Evolutionary conservation across 2,113 vertebrate species (phyloP).

Genomic region (Patagioenas fasciata): DNA sequence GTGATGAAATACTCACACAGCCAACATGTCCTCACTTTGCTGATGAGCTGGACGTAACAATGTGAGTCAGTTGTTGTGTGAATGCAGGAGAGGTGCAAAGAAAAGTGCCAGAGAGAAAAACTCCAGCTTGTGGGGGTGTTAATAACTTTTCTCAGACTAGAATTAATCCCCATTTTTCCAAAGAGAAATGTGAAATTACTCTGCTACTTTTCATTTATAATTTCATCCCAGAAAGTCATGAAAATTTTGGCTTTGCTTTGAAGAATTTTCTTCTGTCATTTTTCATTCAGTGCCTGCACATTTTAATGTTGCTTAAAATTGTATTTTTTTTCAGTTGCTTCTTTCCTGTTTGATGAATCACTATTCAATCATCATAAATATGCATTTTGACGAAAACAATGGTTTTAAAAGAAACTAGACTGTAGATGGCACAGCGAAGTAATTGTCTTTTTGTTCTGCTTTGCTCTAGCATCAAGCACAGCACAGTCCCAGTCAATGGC

Average conservation of each 20-base stretch:
- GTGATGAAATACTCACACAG: not conserved
- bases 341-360: not conserved
- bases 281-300: not conserved
- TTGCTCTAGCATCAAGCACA: not conserved
- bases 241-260: not conserved
- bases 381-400: not conserved
- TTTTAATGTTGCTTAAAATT: not conserved
- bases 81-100: not conserved
- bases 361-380: not conserved
- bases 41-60: fast-evolving
- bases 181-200: not conserved
- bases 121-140: not conserved
- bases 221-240: not conserved
- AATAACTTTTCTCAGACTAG: not conserved
- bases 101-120: not conserved
- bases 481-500: not conserved
- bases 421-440: not conserved
- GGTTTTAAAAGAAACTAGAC: not conserved
- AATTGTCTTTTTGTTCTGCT: not conserved
- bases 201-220: not conserved
- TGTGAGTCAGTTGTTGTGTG: not conserved
- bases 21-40: fast-evolving
- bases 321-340: not conserved
- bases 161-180: not conserved
- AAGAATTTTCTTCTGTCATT: not conserved